Evolutionary conservation across 2,797 vertebrate species (phyloP).

Genomic region (Chelmon rostratus): DNA sequence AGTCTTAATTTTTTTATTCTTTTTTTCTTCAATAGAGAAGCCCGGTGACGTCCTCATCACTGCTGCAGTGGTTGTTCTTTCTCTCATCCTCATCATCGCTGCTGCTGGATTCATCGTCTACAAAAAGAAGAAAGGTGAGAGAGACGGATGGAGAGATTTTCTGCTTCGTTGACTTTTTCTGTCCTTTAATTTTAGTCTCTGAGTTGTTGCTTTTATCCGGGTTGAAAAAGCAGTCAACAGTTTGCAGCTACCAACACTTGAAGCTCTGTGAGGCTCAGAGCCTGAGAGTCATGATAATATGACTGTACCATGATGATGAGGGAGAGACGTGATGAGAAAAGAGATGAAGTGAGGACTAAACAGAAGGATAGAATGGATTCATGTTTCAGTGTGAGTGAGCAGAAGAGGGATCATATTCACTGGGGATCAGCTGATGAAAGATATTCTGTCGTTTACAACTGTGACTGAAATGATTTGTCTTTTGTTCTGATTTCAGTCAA

Average conservation of each 20-base stretch:
- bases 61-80: not conserved
- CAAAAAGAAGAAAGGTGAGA: conserved; percentile 38
- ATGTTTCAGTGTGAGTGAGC: not conserved
- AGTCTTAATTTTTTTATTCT: no score
- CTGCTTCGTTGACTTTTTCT: no score
- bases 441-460: not conserved
- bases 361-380: no score
- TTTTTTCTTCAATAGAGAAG: not conserved
- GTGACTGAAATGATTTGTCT: no score
- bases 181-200: not conserved
- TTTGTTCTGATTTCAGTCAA: no score
- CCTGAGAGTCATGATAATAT: no score
- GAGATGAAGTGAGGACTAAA: not conserved
- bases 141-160: not conserved
- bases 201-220: no score
- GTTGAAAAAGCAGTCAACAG: no score
- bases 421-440: not conserved
- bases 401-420: not conserved
- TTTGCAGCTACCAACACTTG: no score
- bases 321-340: not conserved
- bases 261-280: no score
- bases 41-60: not conserved
- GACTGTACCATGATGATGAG: no score
- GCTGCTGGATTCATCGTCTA: not conserved
- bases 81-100: not conserved